Evolutionary conservation across 2,888 invertebrate species (phyloP), one percentile per base, ranked within the genome.

Genomic region (Tetragonula carbonaria): DNA sequence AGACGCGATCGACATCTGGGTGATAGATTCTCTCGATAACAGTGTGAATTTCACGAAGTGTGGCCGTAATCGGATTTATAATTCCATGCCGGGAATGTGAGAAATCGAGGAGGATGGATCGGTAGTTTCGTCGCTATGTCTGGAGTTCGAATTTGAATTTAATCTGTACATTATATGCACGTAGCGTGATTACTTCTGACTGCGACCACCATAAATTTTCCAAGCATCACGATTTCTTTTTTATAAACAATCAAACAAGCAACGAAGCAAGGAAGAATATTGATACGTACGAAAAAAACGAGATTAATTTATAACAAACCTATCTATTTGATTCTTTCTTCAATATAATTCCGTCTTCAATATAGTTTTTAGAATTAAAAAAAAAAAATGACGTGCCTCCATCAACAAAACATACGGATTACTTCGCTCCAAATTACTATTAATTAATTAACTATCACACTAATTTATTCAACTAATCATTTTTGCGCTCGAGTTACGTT

Each of bases 1-100:
- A n/a, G 28, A 55, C 70, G 57, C 63, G 45, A 67, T 80, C 71
- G 80, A 78, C 78, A 57, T 18, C 57, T 38, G 59, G 51, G 16
- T 50, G 78, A 79, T 79, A 53, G 5, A n/a, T 45, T 2, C 13
- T 62, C 14, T 18, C 45, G 74, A 79, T 74, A 62, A 28, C 14
- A 23, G 38, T 23, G 62, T 16, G 62, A 62, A 21, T 79, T 74
- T 74, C 38, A 50, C 67, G 59, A 78, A 74, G 45, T 53, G 33
- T 28, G 59, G 16, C 4, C 14, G 57, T 33, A 63, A 55, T 65
- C 18, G 5, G n/a, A 5, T 38, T 28, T 23, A 0, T 13, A 53
- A 51, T 51, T 33, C 33, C 23, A 11, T 28, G 23, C 21, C 45
- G n/a, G 11, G 50, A 78, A 78, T 66, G 74, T 79, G 68, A 68